Evolutionary conservation across 2,888 invertebrate genomes (phyloP).

Genomic region (Mycalesis mineus): DNA sequence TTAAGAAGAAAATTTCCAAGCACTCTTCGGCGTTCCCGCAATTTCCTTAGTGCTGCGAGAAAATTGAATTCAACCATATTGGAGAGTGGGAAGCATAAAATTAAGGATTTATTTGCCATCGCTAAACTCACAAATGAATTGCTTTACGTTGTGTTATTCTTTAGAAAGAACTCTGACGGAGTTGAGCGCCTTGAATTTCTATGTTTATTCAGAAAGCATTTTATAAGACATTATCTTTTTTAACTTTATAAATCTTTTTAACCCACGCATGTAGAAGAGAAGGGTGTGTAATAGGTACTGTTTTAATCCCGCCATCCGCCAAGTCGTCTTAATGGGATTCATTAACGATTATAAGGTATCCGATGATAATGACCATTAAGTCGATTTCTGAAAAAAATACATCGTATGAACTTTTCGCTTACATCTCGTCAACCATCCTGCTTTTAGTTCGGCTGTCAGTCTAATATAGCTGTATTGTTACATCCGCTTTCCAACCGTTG

Average conservation of each 20-base stretch:
- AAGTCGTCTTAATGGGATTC: too few species aligned
- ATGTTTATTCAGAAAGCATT: background rate
- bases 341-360: too few species aligned
- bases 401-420: too few species aligned
- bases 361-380: too few species aligned
- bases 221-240: background rate
- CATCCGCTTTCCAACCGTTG: too few species aligned
- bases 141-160: slow-evolving; percentile 4
- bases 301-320: too few species aligned
- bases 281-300: too few species aligned
- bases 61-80: slow-evolving; percentile 26
- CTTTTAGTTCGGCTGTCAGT: too few species aligned
- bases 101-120: slow-evolving; percentile 15
- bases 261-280: too few species aligned
- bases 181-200: background rate
- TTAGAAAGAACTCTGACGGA: background rate
- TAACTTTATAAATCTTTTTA: background rate
- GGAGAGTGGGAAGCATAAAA: slow-evolving; percentile 20
- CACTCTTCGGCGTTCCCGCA: slow-evolving; percentile 12
- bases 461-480: too few species aligned
- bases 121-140: slow-evolving; percentile 3
- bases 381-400: too few species aligned
- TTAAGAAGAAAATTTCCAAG: slow-evolving; percentile 15
- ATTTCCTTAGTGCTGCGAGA: slow-evolving; percentile 24
- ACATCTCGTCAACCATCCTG: too few species aligned